Conservation (phyloP, 1,140 invertebrate species). For the Caerostris extrusa region DNA sequence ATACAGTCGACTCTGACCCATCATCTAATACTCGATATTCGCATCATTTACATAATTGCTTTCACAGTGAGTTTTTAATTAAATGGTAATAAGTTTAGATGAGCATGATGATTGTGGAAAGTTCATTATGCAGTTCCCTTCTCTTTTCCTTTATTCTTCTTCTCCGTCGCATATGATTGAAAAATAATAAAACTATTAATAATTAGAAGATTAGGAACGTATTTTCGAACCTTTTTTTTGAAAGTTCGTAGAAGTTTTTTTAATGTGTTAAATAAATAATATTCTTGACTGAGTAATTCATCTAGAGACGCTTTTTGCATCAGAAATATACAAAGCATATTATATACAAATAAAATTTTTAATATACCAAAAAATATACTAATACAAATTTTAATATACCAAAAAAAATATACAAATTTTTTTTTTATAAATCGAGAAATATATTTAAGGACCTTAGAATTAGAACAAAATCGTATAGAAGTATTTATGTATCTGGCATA, state of each 20-base stretch:
- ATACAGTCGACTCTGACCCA: neutral
- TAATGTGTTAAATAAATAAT: no score
- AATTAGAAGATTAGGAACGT: neutral
- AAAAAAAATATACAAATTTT: no score
- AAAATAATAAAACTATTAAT: conserved; percentile 9
- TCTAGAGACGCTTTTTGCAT: no score
- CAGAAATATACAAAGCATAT: no score
- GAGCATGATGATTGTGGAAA: conserved; percentile 66
- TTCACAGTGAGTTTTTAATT: conserved; percentile 72
- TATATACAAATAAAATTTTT: no score
- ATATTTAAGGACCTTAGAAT: no score
- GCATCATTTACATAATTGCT: conserved; percentile 75
- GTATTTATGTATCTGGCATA: no score
- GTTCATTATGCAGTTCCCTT: conserved; percentile 66
- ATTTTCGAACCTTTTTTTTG: neutral
- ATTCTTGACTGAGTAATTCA: no score
- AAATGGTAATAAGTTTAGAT: conserved; percentile 77
- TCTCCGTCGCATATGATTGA: conserved; percentile 8
- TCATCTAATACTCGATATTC: conserved; percentile 56
- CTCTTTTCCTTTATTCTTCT: conserved; percentile 21
- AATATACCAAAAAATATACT: no score
- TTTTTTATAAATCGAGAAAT: no score
- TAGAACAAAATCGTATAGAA: no score
- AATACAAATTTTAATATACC: no score
- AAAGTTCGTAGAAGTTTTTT: neutral